These are phyloP conservation scores for Coracopsis vasa DNA, from an alignment of 2,113 vertebrate genomes.

Conservation along the genomic window DNA sequence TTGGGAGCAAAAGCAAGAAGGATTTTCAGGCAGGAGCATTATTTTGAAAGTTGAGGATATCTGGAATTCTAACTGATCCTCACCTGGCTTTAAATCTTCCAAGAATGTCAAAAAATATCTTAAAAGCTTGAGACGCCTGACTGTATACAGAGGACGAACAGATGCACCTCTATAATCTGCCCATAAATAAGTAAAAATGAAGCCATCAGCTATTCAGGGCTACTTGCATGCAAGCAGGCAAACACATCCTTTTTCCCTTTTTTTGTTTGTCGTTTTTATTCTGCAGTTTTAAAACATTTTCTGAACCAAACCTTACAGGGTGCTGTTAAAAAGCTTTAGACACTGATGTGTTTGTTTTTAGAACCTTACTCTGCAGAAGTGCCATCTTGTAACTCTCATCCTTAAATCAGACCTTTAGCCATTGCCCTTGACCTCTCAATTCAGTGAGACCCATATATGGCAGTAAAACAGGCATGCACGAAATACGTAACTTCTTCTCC, in stretches of 20 bases:
- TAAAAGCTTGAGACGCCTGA: conserved; percentile 41
- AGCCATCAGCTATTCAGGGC: conserved; percentile 23
- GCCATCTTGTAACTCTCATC: background rate
- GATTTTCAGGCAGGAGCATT: conserved; percentile 12
- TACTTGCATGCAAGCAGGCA: background rate
- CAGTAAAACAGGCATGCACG: background rate
- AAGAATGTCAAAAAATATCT: conserved; percentile 39
- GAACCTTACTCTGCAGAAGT: background rate
- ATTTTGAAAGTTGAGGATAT: conserved; percentile 33
- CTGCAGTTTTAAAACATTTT: conserved; percentile 9
- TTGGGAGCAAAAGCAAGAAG: conserved; percentile 1
- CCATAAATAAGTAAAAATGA: conserved; percentile 67
- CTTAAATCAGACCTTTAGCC: background rate
- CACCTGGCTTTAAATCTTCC: conserved; percentile 42
- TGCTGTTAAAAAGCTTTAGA: conserved; percentile 9
- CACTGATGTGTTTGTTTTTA: conserved; percentile 19
- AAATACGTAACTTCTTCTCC: background rate
- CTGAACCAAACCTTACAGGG: conserved; percentile 1
- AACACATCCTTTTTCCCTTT: background rate
- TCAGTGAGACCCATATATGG: background rate
- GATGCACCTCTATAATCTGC: conserved; percentile 63
- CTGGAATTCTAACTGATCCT: conserved; percentile 52
- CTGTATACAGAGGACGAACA: conserved; percentile 50
- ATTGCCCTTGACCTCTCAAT: background rate
- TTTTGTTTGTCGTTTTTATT: background rate